Percentiles rank a stretch among this genome's conserved stretches.
Conservation (phyloP, 2,888 invertebrate species). For the Periphyllus acericola region DNA sequence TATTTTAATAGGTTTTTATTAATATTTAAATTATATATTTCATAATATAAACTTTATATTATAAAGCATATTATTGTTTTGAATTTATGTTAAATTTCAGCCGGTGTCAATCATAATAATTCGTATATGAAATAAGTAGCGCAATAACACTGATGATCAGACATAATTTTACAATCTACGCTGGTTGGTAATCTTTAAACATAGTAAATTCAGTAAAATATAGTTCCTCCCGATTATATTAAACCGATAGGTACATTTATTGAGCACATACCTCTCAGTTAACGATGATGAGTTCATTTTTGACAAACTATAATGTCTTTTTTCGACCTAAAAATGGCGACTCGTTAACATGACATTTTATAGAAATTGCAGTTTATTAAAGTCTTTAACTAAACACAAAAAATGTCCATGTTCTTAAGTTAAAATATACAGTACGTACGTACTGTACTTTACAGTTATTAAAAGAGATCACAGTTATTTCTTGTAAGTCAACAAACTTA, state of each 20-base stretch:
- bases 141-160: neutral
- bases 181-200: neutral
- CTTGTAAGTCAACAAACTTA: neutral
- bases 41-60: no score
- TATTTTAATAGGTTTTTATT: neutral
- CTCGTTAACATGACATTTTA: neutral
- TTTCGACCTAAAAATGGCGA: neutral
- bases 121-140: neutral
- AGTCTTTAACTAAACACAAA: neutral
- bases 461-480: neutral
- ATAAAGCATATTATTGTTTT: neutral
- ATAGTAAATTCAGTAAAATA: no score
- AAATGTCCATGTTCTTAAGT: neutral
- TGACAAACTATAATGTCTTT: neutral
- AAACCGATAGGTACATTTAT: neutral
- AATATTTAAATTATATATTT: no score
- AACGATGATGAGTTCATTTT: neutral
- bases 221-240: no score
- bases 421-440: neutral
- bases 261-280: no score
- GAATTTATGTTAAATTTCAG: neutral
- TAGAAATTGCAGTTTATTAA: neutral
- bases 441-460: neutral
- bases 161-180: no score
- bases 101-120: neutral